phyloP scores from a whole-genome alignment of 2,113 vertebrate genomes.

The Etheostoma cragini region DNA sequence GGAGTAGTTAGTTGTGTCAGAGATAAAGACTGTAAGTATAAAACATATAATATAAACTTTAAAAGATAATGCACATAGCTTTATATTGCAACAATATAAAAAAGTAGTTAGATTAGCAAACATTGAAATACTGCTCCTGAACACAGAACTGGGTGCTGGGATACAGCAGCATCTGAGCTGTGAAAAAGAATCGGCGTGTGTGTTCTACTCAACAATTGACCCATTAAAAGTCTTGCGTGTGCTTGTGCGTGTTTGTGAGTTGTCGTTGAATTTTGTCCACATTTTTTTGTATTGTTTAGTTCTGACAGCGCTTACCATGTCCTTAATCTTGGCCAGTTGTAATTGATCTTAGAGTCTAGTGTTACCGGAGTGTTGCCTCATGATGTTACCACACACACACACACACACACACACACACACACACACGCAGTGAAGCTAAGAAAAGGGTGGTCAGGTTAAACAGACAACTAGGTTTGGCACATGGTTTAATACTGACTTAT shows the following conservation, averaged over 20 bases:
- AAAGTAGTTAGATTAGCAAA: not conserved
- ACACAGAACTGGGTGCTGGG: not conserved
- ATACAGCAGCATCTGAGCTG: slow-evolving; percentile 29
- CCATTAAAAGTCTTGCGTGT: not conserved
- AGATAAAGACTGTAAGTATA: not conserved
- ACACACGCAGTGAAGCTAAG: not conserved
- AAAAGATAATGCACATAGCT: not conserved
- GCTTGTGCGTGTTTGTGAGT: not conserved
- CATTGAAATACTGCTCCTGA: too few relatives aligned
- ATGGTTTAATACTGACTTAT: not conserved
- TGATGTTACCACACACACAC: not conserved
- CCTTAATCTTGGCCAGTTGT: slow-evolving; percentile 4
- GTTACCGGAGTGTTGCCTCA: slow-evolving; percentile 38
- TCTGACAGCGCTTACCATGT: not conserved
- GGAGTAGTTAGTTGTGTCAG: not conserved
- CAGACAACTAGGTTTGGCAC: not conserved
- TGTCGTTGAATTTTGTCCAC: not conserved
- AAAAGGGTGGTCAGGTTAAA: not conserved
- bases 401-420: too few relatives aligned
- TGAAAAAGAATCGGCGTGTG: slow-evolving; percentile 50
- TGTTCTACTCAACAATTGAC: slow-evolving; percentile 34
- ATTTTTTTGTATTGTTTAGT: not conserved
- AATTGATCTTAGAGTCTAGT: slow-evolving; percentile 25
- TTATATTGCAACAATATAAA: not conserved
- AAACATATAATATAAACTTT: slow-evolving; percentile 1